Conservation (phyloP, 2,113 vertebrate species). For the Anguilla japonica region DNA sequence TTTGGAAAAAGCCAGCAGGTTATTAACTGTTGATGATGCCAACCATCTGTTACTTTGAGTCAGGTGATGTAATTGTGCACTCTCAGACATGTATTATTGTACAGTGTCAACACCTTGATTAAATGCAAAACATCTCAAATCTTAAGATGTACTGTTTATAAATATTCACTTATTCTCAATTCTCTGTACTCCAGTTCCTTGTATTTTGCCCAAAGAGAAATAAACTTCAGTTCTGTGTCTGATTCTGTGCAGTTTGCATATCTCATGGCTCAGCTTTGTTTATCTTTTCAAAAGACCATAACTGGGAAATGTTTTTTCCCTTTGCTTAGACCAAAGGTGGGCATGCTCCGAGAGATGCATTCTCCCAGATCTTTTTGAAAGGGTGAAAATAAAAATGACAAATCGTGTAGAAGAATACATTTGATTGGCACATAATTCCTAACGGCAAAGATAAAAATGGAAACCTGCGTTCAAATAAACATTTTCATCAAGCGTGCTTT, state of each 20-base stretch:
- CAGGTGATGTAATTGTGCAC: background rate
- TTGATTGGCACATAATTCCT: background rate
- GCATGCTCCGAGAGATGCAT: no score
- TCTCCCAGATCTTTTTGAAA: background rate
- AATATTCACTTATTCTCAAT: background rate
- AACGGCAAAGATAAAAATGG: background rate
- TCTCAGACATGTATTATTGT: background rate
- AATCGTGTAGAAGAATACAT: background rate
- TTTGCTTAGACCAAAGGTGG: no score
- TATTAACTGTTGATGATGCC: no score
- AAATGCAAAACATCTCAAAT: background rate
- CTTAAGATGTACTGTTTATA: background rate
- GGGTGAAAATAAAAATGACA: background rate
- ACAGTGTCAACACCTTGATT: background rate
- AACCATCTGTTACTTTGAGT: background rate
- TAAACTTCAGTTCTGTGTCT: background rate
- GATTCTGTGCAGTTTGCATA: background rate
- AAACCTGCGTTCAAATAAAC: slow-evolving; percentile 14
- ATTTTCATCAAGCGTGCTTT: slow-evolving; percentile 49
- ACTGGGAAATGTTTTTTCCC: background rate
- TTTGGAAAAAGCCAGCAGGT: background rate
- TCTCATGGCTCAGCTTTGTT: background rate
- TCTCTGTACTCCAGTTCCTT: no score
- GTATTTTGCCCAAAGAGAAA: no score
- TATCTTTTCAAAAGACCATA: no score